Evolutionary conservation across 2,113 vertebrate genomes (phyloP).

Genomic region (Calidris pugnax): DNA sequence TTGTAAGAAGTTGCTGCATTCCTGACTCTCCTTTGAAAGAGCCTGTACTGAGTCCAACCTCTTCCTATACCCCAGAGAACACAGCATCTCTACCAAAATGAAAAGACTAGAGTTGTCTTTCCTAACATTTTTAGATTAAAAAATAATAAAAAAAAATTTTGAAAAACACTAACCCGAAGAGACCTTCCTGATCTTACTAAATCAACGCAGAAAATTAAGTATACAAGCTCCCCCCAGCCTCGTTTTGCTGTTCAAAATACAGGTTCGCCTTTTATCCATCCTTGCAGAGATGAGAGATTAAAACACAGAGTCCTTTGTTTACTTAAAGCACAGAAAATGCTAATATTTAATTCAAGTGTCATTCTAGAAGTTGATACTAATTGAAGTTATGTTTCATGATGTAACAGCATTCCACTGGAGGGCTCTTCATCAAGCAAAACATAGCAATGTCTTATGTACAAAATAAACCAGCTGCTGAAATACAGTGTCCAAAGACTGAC

Average conservation of each 20-base stretch:
- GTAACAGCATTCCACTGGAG: conserved; percentile 43
- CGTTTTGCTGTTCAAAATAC: background rate
- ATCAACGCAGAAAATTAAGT: background rate
- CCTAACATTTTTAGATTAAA: background rate
- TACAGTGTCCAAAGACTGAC: background rate
- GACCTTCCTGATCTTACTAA: background rate
- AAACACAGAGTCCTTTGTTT: conserved; percentile 26
- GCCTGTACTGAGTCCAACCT: background rate
- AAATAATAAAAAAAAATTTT: background rate
- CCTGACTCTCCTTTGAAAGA: background rate
- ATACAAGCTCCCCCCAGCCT: background rate
- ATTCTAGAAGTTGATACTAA: conserved; percentile 35
- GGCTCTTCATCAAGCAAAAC: conserved; percentile 30
- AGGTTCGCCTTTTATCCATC: background rate
- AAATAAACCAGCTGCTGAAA: conserved; percentile 56
- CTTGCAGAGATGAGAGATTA: background rate
- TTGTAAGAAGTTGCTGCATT: background rate
- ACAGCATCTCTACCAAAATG: background rate
- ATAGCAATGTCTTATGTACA: background rate
- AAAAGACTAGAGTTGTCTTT: background rate
- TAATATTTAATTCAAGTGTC: conserved; percentile 61
- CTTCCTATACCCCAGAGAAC: background rate
- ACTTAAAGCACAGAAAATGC: conserved; percentile 35
- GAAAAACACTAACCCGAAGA: background rate
- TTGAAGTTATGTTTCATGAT: conserved; percentile 35